Conservation (phyloP, 2,113 vertebrate genomes). For the Melanostigma gelatinosum region DNA sequence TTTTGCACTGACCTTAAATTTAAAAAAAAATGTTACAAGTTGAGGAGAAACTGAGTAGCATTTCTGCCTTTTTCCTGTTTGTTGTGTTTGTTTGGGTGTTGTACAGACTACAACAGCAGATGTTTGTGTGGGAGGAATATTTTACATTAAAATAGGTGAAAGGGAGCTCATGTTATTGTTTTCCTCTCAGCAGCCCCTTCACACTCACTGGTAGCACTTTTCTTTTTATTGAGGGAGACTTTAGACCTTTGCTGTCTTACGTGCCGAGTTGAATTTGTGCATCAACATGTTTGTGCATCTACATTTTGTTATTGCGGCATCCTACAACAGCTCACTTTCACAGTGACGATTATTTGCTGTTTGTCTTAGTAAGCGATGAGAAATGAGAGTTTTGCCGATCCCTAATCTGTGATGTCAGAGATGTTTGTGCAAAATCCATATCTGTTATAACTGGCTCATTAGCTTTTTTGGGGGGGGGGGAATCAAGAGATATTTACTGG, state of each 20-base stretch:
- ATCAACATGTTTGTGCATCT: background rate
- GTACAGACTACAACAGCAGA: conserved; percentile 32
- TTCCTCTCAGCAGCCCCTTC: conserved; percentile 24
- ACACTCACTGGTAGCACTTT: conserved; percentile 51
- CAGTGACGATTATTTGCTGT: conserved; percentile 18
- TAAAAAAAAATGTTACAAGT: conserved; percentile 3
- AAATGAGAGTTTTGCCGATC: background rate
- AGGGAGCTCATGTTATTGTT: conserved; percentile 36
- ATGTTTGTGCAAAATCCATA: conserved; percentile 39
- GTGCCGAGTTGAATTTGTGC: conserved; percentile 12
- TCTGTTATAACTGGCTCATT: conserved; percentile 27
- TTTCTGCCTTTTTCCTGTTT: conserved; percentile 31
- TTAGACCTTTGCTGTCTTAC: conserved; percentile 48
- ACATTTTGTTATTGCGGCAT: conserved; percentile 16
- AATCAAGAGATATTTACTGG: conserved; percentile 9
- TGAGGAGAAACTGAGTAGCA: conserved; percentile 18
- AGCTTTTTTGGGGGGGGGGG: background rate
- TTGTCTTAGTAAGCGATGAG: conserved; percentile 36
- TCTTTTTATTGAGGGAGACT: conserved; percentile 48
- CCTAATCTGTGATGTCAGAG: conserved; percentile 39
- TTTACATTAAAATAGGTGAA: conserved; percentile 70
- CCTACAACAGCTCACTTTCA: conserved; percentile 5
- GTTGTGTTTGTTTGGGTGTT: conserved; percentile 44
- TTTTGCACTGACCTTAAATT: conserved; percentile 85
- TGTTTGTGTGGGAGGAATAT: conserved; percentile 62